Base-by-base conservation (phyloP, 2,797 vertebrate genomes). In the Brachyrhaphis roseni region DNA sequence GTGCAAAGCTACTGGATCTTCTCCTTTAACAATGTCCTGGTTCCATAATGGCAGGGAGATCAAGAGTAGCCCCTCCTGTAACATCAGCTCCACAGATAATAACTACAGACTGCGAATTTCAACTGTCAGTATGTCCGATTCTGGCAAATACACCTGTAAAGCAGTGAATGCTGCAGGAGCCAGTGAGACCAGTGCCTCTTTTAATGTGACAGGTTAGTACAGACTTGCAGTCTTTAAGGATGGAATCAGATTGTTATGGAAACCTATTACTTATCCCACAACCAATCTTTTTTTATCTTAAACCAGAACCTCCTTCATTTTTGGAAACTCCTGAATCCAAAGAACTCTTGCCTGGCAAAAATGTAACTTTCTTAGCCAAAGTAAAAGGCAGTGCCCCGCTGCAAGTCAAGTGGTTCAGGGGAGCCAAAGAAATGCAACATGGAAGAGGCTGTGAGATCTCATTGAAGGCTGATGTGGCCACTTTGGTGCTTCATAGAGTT, bases 391-490 rank as follows among this genome's bases (percentile, higher is more conserved):
- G 96, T 4, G 86, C 94, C 18, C 97, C 97, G 0, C 96, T 98
- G 89, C 96, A 89, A 82, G 93, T 98, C 72, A 97, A 97, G 87
- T 99, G 98, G 98, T 97, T 98, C 92, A 96, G 96, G 90, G 97
- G 97, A 88, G 94, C 97, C 70, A 94, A 96, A 84, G 96, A 98
- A 90, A 94, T 99, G 94, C 88, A 89, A 81, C 94, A 96, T 75
- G 96, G 97, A 88, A 94, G 95, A 46, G 94, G 91, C 82, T 97
- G 97, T 76, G 95, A 94, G 87, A 95, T 97, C 76, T 86, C 89
- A 81, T 91, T 98, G 82, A 96, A 95, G 88, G 95, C 96, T 8
- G 93, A 96, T 0, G 16, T 93, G 16, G 95, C 95, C 53, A 94
- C 96, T 70, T 87, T 98, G 90, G 95, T 97, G 75, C 92, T 98